Base-by-base conservation (phyloP, 2,888 invertebrate species). In the Mechanitis mazaeus region DNA sequence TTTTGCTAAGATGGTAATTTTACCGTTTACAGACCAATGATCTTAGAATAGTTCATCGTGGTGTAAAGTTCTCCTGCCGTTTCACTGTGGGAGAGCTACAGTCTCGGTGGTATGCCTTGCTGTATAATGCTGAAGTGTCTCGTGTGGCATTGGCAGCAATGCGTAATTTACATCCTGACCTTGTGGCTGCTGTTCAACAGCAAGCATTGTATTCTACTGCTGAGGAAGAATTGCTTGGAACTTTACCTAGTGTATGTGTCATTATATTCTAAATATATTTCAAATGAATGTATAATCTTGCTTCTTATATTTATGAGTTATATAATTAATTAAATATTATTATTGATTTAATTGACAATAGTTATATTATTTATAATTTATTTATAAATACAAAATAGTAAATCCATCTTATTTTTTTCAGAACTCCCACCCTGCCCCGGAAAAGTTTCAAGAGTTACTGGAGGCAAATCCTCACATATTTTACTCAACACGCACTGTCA, bases 61-160 rank as follows among this genome's bases (percentile, higher is more conserved):
- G 97, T 4, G 94, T 97, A 1, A 98, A 97, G 78, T 99, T 99
- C 87, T 97, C 98, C 0, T 98, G 98, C 77, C 94, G 96, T 63
- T 99, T 98, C 81, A 97, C 97, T 0, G 89, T 97, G 33, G 95
- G 95, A 75, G 98, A 99, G 79, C 92, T 99, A 59, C 97, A 98
- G 77, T 96, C 97, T 60, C 93, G 99, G 57, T 99, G 99, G 99
- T 98, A 97, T 83, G 96, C 97, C 0, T 83, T 99, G 60, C 90
- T 99, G 33, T 99, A 98, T 81, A 98, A 99, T 84, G 95, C 96
- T n/a, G 94, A 96, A 55, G 94, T 99, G 56, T 98, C 98, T 3
- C 92, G 97, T 67, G 94, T 98, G 47, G 97, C 98, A 3, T 94
- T 97, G 1, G 94, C 96, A 55, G 97, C 98, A 0, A 98, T 98